Conservation (phyloP, 2,113 vertebrate genomes). For the Porphyrio hochstetteri region DNA sequence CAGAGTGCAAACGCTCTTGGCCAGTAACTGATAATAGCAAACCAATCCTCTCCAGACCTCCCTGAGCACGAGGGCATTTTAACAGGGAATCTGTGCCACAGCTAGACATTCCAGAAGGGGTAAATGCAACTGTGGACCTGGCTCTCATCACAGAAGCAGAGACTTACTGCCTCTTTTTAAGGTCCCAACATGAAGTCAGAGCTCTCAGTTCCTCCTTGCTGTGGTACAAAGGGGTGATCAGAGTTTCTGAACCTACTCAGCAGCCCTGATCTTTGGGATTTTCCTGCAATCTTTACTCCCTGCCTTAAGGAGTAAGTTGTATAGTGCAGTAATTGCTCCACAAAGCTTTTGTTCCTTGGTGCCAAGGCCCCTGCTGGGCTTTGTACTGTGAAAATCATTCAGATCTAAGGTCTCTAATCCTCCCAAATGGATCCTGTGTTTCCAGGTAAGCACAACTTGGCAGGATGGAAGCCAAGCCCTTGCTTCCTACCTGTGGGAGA, state of each 20-base stretch:
- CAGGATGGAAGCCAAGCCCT: not conserved
- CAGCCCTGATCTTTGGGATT: not conserved
- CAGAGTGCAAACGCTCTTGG: constrained; percentile 25
- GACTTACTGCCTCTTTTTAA: not conserved
- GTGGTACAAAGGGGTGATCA: not conserved
- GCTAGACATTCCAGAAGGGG: not conserved
- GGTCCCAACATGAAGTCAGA: not conserved
- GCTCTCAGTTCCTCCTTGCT: not conserved
- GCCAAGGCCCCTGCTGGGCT: not conserved
- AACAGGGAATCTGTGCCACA: not conserved
- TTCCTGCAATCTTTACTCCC: not conserved
- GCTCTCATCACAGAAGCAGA: not conserved
- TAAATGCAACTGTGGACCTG: not conserved
- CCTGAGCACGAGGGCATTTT: not conserved
- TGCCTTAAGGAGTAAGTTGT: not conserved
- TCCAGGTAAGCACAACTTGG: not conserved
- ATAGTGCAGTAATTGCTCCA: not conserved
- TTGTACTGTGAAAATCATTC: not conserved
- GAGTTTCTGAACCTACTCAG: not conserved
- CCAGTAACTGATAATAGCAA: constrained; percentile 44
- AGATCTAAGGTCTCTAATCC: not conserved
- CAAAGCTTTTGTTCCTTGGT: not conserved
- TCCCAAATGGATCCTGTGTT: not conserved
- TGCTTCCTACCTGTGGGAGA: not conserved
- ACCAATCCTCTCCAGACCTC: constrained; percentile 27